Evolutionary conservation across 2,113 vertebrate species (phyloP), one percentile per base, ranked within the genome.

Genomic region (Ctenodactylus gundi): DNA sequence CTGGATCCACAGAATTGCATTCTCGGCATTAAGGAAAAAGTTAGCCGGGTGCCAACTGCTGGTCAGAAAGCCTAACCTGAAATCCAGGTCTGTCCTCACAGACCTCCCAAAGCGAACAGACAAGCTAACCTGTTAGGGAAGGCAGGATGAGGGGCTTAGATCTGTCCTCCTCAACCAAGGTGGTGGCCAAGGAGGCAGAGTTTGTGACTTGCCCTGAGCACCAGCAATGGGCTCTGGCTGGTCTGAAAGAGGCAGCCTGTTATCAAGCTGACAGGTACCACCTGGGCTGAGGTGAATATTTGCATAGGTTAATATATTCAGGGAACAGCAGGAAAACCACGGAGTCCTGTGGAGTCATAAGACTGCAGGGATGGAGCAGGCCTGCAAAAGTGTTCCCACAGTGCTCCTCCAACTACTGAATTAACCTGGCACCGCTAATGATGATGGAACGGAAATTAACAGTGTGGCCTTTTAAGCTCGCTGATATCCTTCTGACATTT

Each of bases 311-410:
- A 51, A 14, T 36, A 17, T 5, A 4, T 41, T 70, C 23, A 36
- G 70, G 36, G 12, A 20, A 1, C 4, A 14, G 75, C 41, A 36
- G 41, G 62, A 60, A 31, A 29, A 29, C 2, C 18, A 3, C 17
- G 0, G 17, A 75, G 68, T 49, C 86, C 57, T 1, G 14, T 53
- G 39, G 0, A 1, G 13, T 1, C 1, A 51, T 21, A 8, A 20
- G 31, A 41, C 41, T 12, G 39, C 34, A 25, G 4, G 0, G 0
- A 15, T 6, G 15, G 11, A 18, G 10, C 0, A 10, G 4, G 0
- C n/a, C 3, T 15, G 39, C 41, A 20, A 39, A 34, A 55, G 65
- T 31, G 3, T 39, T 44, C 15, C 27, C 4, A 2, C 12, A 1
- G 51, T 25, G 53, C 64, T 49, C 15, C 51, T 25, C 49, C 36